Base-by-base conservation (phyloP, 1,140 invertebrate species). In the Zaprionus davidi region DNA sequence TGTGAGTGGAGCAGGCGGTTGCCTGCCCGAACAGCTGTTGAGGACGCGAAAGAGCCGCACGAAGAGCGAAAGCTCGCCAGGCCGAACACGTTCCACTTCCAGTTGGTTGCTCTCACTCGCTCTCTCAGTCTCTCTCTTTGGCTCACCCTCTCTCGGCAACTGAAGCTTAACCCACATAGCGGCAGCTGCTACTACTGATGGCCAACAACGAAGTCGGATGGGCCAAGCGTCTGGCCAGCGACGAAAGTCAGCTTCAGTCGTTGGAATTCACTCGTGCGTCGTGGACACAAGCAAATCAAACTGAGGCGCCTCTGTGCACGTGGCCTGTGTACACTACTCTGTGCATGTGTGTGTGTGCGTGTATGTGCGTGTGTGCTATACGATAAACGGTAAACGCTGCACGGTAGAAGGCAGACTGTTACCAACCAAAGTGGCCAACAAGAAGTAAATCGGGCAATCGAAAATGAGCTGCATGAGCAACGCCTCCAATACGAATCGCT, bases 211-310 rank as follows among this genome's bases (percentile, higher is more conserved):
- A 76, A 68, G 22, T 58, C 31, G 44, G 41, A 62, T 36, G 71
- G 68, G 22, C 44, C 78, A 75, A 81, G 24, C 71, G 58, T 69
- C 57, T 72, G 76, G 79, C 71, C 81, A 57, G 13, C 64, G 20
- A 56, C 57, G 76, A 90, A 72, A 26, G 28, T 56, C 55, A 58
- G 51, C 71, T 90, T 90, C 67, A 90, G 87, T 90, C 87, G 85
- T 91, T 91, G 85, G 85, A 90, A 85, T 91, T 79, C 87, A 90
- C 78, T 91, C 85, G 85, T 77, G 82, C 86, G 87, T 70, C 87
- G 82, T 87, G 82, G 86, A 76, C 84, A 90, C 70, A 84, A 76
- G 28, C 62, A 28, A 90, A 68, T 55, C 56, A 34, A 34, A 53
- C 51, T 71, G 36, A 13, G 58, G 53, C 66, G 67, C 63, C 66